Percentiles rank a stretch among this genome's conserved stretches.
These are phyloP conservation scores for Salarias fasciatus DNA, from an alignment of 2,797 vertebrate species.

Conservation along the genomic window DNA sequence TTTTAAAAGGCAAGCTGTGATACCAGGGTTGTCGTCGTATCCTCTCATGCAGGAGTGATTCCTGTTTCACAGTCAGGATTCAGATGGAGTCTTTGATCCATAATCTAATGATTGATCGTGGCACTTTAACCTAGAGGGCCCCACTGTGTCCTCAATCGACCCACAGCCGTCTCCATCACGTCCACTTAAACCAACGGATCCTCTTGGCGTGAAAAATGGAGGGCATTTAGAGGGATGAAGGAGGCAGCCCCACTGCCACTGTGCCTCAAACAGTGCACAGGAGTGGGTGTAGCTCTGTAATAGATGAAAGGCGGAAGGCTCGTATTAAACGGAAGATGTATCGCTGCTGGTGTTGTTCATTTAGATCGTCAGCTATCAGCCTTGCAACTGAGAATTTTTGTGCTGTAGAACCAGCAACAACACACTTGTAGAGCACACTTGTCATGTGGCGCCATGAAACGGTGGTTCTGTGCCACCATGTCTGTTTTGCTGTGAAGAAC, in stretches of 20 bases:
- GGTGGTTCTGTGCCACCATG: not conserved
- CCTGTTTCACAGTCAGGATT: slow-evolving; percentile 33
- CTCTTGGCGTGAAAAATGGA: slow-evolving; percentile 63
- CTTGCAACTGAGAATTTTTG: slow-evolving; percentile 16
- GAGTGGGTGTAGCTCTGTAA: slow-evolving; percentile 30
- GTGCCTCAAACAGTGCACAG: slow-evolving; percentile 41
- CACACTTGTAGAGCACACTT: slow-evolving; percentile 13
- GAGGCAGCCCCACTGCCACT: slow-evolving; percentile 32
- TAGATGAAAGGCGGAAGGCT: slow-evolving; percentile 31
- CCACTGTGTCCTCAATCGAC: slow-evolving; percentile 66
- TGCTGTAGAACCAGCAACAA: slow-evolving; percentile 1
- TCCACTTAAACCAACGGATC: slow-evolving; percentile 62
- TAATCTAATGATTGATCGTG: slow-evolving; percentile 66
- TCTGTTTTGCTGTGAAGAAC: slow-evolving; percentile 9
- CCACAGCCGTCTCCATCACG: slow-evolving; percentile 62
- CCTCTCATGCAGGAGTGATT: slow-evolving; percentile 15
- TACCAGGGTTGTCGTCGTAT: slow-evolving; percentile 16
- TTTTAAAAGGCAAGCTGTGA: slow-evolving; percentile 1
- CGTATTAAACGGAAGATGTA: slow-evolving; percentile 10
- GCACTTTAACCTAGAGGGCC: slow-evolving; percentile 62
- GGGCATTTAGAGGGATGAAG: slow-evolving; percentile 20
- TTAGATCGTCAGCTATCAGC: slow-evolving; percentile 33
- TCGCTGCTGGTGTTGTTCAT: slow-evolving; percentile 21
- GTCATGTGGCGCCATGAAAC: too few species aligned
- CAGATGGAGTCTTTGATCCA: slow-evolving; percentile 53